Base-by-base conservation (phyloP, 2,888 invertebrate genomes). In the Aleiodes alternator region DNA sequence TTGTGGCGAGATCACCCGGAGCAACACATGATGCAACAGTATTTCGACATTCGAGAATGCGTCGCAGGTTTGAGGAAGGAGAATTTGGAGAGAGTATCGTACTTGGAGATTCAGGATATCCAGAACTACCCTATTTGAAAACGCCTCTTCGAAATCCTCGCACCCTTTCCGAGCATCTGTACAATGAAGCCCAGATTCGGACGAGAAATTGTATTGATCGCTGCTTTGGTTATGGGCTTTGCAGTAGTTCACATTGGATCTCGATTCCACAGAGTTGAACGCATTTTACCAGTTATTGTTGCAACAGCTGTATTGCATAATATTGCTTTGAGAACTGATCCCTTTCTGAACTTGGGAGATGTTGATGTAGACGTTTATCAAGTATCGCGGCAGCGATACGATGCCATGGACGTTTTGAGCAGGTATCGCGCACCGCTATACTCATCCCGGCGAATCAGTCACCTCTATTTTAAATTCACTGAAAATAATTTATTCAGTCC, bases 131-230 rank as follows among this genome's bases (percentile, higher is more conserved):
- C 38, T 38, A 38, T 38, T 38, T 38, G 38, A 59, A 84, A 53
- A 84, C 82, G 11, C 84, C 84, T 9, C 31, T 85, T 12, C 70
- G 64, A 38, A 75, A 81, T 68, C 79, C 84, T 14, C 12, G 2
- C 57, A 79, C 74, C 34, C 69, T 64, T 14, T 72, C 79, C 48
- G 80, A 83, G 71, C 72, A 78, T 12, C 12, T 76, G n/a, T 83
- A 82, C 72, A 83, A 84, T 69, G 76, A 79, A 59, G 73, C 84
- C 1, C 83, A 82, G 23, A 80, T 81, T 55, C 14, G 78, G 59
- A 82, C 83, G 43, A 53, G 83, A 43, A 83, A 81, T 73, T 51
- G 72, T n/a, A 74, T 82, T 5, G 83, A 85, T 74, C 75, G 82
- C 12, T 61, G 69, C 11, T 83, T 81, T 72, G 80, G 83, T 82